Evolutionary conservation across 2,113 vertebrate species (phyloP).

Genomic region (Hystrix brachyura): DNA sequence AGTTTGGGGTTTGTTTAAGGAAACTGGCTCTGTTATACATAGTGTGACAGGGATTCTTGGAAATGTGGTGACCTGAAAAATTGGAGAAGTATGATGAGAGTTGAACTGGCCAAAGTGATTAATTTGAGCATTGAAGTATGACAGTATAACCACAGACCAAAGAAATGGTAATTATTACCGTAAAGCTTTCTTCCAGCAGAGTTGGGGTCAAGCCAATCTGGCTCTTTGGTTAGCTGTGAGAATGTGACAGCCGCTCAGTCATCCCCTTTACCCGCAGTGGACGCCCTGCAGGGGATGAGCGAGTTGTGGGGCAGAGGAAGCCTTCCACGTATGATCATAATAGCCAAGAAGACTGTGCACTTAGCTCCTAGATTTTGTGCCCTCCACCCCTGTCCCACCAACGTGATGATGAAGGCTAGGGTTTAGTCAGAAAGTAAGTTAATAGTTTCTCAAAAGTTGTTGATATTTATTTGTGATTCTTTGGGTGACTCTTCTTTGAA

Average conservation of each 20-base stretch:
- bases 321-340: not conserved
- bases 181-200: constrained; percentile 19
- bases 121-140: constrained; percentile 36
- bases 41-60: constrained; percentile 13
- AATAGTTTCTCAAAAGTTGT: not conserved
- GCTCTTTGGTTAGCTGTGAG: not conserved
- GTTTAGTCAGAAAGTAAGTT: not conserved
- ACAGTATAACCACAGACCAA: constrained; percentile 42
- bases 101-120: constrained; percentile 54
- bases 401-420: not conserved
- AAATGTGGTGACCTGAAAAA: constrained; percentile 66
- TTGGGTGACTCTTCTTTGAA: not conserved
- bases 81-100: constrained; percentile 23
- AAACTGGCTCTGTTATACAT: constrained; percentile 43
- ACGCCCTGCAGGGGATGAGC: not conserved
- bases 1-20: not conserved
- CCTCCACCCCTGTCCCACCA: rapidly evolving
- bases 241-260: not conserved
- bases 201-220: not conserved
- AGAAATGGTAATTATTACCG: constrained; percentile 47
- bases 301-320: not conserved
- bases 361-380: not conserved
- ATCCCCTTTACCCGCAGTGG: not conserved
- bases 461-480: constrained; percentile 34
- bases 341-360: not conserved